Evolutionary conservation across 2,797 vertebrate species (phyloP), one percentile per base, ranked within the genome.

Genomic region (Sebastes cheni): DNA sequence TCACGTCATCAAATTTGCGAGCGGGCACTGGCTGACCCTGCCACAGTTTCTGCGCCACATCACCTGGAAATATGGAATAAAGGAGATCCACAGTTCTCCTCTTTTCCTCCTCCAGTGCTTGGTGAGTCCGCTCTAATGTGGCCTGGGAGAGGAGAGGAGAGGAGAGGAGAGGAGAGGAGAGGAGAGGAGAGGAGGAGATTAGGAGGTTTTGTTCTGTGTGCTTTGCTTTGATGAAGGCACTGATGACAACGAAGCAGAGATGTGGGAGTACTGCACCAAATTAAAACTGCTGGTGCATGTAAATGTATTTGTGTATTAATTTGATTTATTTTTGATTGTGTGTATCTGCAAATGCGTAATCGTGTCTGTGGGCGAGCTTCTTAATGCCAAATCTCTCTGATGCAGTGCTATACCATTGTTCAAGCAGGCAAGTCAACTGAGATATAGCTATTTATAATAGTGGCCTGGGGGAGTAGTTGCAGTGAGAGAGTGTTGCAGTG

Each of bases 41-140:
- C 99, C 99, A 99, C 89, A 99, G 30, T 39, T 97, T 97, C 94
- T 99, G 98, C 4, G 99, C 98, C 91, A 99, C 98, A 50, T 99
- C 97, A 1, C 98, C 98, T 0, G 99, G 99, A 88, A 99, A 99
- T 89, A 99, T 99, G 62, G 98, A 99, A 91, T 98, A 98, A 0
- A 99, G 97, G 46, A 99, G 97, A 90, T 99, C 99, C 67, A 99
- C 99, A 0, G 99, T 99, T 86, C 97, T 97, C 91, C 97, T 97
- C 86, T 99, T 99, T 91, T 99, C 98, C 91, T 99, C 98, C 92
- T 99, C 98, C 79, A 99, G 93, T 4, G 98, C 99, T 92, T 97
- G 97, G 70, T 99, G 98, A 22, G 99, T 99, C 70, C 95, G 95
- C 95, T 99, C 99, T 72, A 99, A 93, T 0, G 99, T 99, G 85